Evolutionary conservation across 2,113 vertebrate genomes (phyloP).

Genomic region (Nycticebus coucang): DNA sequence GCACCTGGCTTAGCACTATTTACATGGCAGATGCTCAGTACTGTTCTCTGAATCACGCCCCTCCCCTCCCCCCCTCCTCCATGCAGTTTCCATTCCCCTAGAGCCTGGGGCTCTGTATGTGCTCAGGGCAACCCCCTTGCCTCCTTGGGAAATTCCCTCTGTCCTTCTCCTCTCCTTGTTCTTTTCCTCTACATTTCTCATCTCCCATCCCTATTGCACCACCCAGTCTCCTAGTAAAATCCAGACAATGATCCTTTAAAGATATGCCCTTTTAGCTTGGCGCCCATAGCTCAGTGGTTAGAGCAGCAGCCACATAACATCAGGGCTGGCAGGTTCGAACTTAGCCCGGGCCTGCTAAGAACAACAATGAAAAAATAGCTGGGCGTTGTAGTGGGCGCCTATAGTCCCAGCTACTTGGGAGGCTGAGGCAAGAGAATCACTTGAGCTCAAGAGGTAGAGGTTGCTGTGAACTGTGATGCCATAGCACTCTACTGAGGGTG

Average conservation of each 20-base stretch:
- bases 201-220: neutral
- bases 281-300: too few relatives aligned
- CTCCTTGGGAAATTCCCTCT: neutral
- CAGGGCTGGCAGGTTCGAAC: too few relatives aligned
- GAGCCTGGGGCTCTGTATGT: neutral
- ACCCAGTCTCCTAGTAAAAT: neutral
- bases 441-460: too few relatives aligned
- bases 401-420: too few relatives aligned
- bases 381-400: too few relatives aligned
- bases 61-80: neutral
- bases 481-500: too few relatives aligned
- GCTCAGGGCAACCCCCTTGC: neutral
- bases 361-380: too few relatives aligned
- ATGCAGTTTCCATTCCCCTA: neutral
- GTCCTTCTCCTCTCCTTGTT: neutral
- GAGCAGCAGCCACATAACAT: too few relatives aligned
- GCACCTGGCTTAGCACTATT: neutral
- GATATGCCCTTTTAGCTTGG: neutral
- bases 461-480: too few relatives aligned
- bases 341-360: too few relatives aligned
- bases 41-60: neutral
- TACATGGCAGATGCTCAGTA: neutral
- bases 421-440: too few relatives aligned
- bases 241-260: neutral
- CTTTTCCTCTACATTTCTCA: neutral